Conservation (phyloP, 1,140 invertebrate genomes). For the Lasaia peninsularis region DNA sequence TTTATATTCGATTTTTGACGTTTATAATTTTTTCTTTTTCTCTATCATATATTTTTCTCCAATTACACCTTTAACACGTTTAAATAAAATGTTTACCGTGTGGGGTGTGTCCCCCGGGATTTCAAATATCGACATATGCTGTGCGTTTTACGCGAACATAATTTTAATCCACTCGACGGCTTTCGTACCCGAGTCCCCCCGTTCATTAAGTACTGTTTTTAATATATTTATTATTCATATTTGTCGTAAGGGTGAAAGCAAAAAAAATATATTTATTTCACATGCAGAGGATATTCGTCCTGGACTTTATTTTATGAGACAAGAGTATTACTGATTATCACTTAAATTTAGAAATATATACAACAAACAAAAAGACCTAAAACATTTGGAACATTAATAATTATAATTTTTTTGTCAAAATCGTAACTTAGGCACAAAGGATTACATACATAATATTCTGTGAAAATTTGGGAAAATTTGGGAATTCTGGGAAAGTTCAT, state of each 20-base stretch:
- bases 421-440: no score
- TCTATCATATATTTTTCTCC: conserved; percentile 7
- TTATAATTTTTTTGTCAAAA: no score
- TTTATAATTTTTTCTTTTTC: background rate
- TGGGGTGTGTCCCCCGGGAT: conserved; percentile 38
- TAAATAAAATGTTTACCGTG: conserved; percentile 18
- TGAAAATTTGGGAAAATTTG: no score
- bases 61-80: conserved; percentile 23
- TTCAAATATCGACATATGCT: conserved; percentile 46
- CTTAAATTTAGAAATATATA: no score
- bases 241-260: background rate
- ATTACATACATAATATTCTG: no score
- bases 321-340: no score
- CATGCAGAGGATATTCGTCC: no score
- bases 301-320: no score
- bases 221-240: conserved; percentile 11
- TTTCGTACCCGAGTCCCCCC: conserved; percentile 8
- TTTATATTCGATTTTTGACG: no score
- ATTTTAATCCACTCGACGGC: conserved; percentile 48
- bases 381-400: no score
- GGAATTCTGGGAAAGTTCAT: no score
- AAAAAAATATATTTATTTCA: background rate
- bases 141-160: conserved; percentile 47
- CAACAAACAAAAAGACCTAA: no score
- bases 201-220: conserved; percentile 17